Conservation (phyloP, 2,113 vertebrate genomes). For the Microcebus lehilahytsara region DNA sequence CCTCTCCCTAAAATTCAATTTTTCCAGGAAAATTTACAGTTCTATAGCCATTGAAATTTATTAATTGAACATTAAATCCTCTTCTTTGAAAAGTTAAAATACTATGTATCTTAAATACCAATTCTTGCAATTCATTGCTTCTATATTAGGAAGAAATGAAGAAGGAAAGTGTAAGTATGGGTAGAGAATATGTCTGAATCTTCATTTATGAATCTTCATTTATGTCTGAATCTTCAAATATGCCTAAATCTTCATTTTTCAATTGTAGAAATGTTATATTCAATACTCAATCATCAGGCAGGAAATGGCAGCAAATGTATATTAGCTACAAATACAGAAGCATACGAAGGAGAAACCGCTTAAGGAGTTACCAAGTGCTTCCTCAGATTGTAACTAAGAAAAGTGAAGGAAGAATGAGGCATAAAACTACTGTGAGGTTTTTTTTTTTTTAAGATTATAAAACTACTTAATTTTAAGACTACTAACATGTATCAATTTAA, state of each 20-base stretch:
- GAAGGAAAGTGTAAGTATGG: not conserved
- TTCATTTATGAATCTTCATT: no score
- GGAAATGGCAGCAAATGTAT: not conserved
- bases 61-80: conserved; percentile 8
- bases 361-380: not conserved
- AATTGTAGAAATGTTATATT: not conserved
- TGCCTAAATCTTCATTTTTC: not conserved
- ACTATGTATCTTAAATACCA: not conserved
- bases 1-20: not conserved
- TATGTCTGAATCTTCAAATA: no score
- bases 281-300: not conserved
- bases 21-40: not conserved
- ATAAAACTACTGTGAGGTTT: not conserved
- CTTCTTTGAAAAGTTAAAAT: not conserved
- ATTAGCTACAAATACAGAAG: not conserved
- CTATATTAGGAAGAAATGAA: not conserved
- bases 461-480: not conserved
- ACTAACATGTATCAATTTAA: not conserved
- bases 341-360: not conserved
- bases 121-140: not conserved
- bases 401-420: not conserved
- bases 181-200: not conserved
- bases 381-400: not conserved
- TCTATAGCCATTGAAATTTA: not conserved
- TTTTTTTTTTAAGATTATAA: not conserved